These are phyloP conservation scores for Porites cylindrica DNA, from an alignment of 92 coral and sea anemone species.

Conservation along the genomic window DNA sequence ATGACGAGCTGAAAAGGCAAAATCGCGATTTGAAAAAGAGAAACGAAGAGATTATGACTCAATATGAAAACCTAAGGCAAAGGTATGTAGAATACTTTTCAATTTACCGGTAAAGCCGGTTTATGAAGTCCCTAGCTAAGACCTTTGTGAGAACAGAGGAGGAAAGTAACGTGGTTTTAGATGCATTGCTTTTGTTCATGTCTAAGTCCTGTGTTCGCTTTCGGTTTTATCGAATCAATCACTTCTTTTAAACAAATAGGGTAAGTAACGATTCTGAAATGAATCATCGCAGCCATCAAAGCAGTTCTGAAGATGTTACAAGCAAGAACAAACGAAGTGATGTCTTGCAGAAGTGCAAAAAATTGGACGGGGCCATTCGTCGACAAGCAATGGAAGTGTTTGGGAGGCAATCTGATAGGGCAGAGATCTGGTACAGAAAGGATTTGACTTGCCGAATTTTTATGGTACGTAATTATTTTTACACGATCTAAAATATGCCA, in stretches of 20 bases:
- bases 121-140: neutral
- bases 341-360: constrained; percentile 20
- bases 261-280: constrained; percentile 35
- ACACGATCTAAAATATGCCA: neutral
- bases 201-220: neutral
- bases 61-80: constrained; percentile 6
- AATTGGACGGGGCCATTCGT: constrained; percentile 33
- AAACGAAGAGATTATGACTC: neutral
- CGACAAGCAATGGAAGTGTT: constrained; percentile 48
- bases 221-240: too few species aligned
- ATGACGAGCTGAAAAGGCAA: neutral
- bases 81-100: neutral
- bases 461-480: constrained; percentile 18
- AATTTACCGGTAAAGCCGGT: too few species aligned
- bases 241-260: neutral
- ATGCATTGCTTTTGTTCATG: neutral
- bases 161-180: neutral
- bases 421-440: constrained; percentile 31
- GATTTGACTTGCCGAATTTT: constrained; percentile 52
- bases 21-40: neutral
- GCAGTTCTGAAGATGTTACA: constrained; percentile 43
- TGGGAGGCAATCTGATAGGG: constrained; percentile 6
- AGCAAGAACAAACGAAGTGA: constrained; percentile 55
- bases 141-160: neutral
- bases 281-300: constrained; percentile 47